These are phyloP conservation scores for Sinocyclocheilus rhinocerous DNA, from an alignment of 2,113 vertebrate genomes.

Conservation along the genomic window DNA sequence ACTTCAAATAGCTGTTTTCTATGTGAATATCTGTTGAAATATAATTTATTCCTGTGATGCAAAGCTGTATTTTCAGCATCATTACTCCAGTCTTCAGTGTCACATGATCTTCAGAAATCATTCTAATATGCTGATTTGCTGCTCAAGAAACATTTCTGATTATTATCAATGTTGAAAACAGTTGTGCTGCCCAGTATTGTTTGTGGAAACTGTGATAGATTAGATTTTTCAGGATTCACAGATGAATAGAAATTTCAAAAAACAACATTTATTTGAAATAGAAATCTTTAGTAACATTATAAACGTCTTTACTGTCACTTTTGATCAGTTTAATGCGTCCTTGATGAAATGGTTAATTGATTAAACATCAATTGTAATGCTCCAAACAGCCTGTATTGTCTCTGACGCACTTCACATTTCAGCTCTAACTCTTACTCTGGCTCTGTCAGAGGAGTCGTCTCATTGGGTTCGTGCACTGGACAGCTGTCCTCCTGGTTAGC, in stretches of 20 bases:
- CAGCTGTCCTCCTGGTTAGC: slow-evolving; percentile 84
- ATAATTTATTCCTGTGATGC: background rate
- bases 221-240: background rate
- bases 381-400: background rate
- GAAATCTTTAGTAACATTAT: background rate
- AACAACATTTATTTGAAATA: no score
- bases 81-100: background rate
- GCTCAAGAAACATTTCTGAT: background rate
- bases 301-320: background rate
- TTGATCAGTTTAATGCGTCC: background rate
- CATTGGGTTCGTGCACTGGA: slow-evolving; percentile 88
- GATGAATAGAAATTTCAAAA: background rate
- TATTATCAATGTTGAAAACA: background rate
- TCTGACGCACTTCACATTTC: background rate
- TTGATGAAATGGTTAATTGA: background rate
- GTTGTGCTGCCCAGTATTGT: no score
- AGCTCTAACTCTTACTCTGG: slow-evolving; percentile 75
- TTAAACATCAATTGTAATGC: background rate
- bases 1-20: no score
- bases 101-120: background rate
- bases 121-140: background rate
- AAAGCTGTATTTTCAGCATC: background rate
- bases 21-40: background rate
- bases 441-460: slow-evolving; percentile 88
- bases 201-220: no score